These are phyloP conservation scores for Ferdinandea cuprea DNA, from an alignment of 2,888 invertebrate species.

Conservation along the genomic window DNA sequence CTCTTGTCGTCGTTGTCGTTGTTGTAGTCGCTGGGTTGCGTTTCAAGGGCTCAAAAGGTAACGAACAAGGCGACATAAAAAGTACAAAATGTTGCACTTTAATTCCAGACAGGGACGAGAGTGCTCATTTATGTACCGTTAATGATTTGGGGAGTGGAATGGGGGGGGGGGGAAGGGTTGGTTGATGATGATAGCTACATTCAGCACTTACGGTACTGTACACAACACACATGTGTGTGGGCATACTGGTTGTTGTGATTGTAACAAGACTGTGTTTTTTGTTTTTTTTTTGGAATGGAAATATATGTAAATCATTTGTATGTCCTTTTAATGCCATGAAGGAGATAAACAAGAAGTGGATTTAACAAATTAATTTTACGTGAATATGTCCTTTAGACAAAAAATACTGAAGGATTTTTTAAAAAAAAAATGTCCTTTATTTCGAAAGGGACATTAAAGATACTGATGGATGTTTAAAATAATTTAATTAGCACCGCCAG, in stretches of 20 bases:
- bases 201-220: not conserved
- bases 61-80: conserved; percentile 20
- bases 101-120: conserved; percentile 44
- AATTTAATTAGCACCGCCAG: no score
- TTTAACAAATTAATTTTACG: not conserved
- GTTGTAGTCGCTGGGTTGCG: conserved; percentile 8
- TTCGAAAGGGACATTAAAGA: no score
- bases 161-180: not conserved
- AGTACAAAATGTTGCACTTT: conserved; percentile 55
- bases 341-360: conserved; percentile 6
- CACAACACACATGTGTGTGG: not conserved
- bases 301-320: conserved; percentile 49
- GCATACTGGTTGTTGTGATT: not conserved
- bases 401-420: no score
- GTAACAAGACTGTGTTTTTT: not conserved
- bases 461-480: no score
- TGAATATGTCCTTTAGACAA: no score
- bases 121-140: conserved; percentile 61
- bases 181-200: not conserved
- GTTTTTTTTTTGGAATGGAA: conserved; percentile 37
- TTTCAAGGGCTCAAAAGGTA: conserved; percentile 24
- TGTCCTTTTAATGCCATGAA: conserved; percentile 35
- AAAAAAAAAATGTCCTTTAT: no score
- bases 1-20: conserved; percentile 4
- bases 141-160: conserved; percentile 23